These are phyloP conservation scores for Carlito syrichta DNA, from an alignment of 2,113 vertebrate species.

Conservation along the genomic window DNA sequence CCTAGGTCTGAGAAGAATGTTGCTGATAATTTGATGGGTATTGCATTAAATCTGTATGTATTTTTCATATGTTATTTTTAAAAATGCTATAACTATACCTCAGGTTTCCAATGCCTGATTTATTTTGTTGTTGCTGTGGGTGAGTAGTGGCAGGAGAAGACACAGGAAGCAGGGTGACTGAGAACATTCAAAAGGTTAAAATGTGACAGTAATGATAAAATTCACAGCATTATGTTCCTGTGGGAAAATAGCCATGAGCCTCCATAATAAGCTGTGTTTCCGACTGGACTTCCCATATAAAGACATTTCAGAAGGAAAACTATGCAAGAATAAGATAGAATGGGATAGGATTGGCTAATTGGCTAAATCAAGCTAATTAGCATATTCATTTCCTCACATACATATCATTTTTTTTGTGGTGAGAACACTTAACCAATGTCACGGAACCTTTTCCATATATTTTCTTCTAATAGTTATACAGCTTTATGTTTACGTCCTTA, in stretches of 20 bases:
- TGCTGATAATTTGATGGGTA: too few relatives aligned
- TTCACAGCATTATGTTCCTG: neutral
- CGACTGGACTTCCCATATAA: neutral
- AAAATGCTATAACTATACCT: neutral
- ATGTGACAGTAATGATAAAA: neutral
- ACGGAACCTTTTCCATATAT: neutral
- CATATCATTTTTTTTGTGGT: neutral
- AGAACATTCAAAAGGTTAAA: neutral
- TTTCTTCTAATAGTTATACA: neutral
- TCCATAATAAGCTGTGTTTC: neutral
- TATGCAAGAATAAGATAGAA: neutral
- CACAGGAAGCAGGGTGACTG: neutral
- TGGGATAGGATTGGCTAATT: neutral
- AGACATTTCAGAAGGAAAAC: neutral
- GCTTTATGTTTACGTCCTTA: neutral
- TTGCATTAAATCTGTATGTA: too few relatives aligned
- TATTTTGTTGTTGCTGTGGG: too few relatives aligned
- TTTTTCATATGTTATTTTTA: neutral
- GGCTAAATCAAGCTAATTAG: neutral
- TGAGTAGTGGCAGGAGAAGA: neutral
- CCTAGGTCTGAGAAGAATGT: too few relatives aligned
- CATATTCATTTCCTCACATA: neutral
- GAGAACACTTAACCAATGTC: neutral
- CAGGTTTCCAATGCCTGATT: neutral
- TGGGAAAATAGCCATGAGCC: neutral